A percentile compares a stretch with the other conserved stretches of the same genome.
These are phyloP conservation scores for Eurystomus gularis DNA, from an alignment of 2,113 vertebrate genomes.

Conservation along the genomic window DNA sequence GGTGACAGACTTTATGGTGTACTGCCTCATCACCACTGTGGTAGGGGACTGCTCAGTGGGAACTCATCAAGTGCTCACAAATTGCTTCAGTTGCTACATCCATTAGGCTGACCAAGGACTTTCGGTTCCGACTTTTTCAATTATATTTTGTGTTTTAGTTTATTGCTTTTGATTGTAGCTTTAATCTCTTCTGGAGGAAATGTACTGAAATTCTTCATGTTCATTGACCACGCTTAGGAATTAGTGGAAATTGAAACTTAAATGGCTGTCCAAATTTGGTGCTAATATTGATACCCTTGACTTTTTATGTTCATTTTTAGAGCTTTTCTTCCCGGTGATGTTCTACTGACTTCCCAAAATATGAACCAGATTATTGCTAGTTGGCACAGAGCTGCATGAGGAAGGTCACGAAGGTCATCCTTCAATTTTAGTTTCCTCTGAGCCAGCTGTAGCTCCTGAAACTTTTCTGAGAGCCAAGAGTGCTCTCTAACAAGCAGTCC, in stretches of 20 bases:
- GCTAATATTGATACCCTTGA: not conserved
- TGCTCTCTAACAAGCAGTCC: constrained; percentile 11
- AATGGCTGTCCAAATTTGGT: not conserved
- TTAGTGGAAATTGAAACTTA: constrained; percentile 6
- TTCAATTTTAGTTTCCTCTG: constrained; percentile 29
- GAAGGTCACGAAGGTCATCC: not conserved
- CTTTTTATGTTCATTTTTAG: constrained; percentile 19
- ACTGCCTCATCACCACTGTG: not conserved
- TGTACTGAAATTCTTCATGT: constrained; percentile 11
- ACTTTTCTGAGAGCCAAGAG: not conserved
- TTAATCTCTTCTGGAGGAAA: constrained; percentile 34
- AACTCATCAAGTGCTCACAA: not conserved
- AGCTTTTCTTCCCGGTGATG: not conserved
- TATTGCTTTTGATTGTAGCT: constrained; percentile 38
- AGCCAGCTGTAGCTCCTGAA: constrained; percentile 2
- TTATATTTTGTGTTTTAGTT: constrained; percentile 28
- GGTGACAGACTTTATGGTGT: not conserved
- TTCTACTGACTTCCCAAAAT: constrained; percentile 17
- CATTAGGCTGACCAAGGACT: constrained; percentile 27
- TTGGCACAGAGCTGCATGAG: not conserved
- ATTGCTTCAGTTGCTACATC: not conserved
- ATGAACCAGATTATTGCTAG: not conserved
- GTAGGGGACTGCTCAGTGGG: not conserved
- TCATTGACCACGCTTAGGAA: constrained; percentile 3
- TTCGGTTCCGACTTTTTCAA: not conserved